Evolutionary conservation across 2,888 invertebrate genomes (phyloP).

Genomic region (Pyrochroa serraticornis): DNA sequence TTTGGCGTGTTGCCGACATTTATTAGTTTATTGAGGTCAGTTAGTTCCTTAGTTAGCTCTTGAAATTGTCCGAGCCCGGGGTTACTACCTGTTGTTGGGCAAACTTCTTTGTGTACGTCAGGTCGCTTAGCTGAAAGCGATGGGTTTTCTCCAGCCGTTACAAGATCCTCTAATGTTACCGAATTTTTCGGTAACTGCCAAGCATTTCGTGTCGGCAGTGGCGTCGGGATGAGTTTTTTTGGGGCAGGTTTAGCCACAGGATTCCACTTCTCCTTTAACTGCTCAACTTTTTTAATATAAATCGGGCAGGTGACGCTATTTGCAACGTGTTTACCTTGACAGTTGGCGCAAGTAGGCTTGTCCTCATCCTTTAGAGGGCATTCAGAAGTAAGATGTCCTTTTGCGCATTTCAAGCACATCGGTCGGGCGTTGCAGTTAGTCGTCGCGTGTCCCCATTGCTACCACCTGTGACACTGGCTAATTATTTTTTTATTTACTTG

Average conservation of each 20-base stretch:
- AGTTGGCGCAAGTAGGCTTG: not conserved
- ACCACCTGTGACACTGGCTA: not conserved
- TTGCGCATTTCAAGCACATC: not conserved
- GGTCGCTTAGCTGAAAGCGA: not conserved
- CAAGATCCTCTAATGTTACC: not conserved
- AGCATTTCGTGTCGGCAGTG: not conserved
- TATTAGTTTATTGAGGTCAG: not conserved
- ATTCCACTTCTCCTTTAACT: not conserved
- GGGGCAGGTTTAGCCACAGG: not conserved
- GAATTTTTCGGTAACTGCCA: not conserved
- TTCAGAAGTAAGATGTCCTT: not conserved
- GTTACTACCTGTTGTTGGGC: not conserved
- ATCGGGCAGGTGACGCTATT: not conserved
- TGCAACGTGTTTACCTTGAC: not conserved
- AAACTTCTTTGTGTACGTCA: no score
- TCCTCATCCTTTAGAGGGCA: not conserved
- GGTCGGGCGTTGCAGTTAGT: not conserved
- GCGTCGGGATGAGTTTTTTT: not conserved
- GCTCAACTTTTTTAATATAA: not conserved
- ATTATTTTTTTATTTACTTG: not conserved
- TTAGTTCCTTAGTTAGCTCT: not conserved
- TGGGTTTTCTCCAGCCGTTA: not conserved
- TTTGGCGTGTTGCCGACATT: not conserved
- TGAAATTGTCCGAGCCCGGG: not conserved
- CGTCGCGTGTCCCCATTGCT: slow-evolving; percentile 2